Evolutionary conservation across 2,888 invertebrate species (phyloP).

Genomic region (Nomada fabriciana): DNA sequence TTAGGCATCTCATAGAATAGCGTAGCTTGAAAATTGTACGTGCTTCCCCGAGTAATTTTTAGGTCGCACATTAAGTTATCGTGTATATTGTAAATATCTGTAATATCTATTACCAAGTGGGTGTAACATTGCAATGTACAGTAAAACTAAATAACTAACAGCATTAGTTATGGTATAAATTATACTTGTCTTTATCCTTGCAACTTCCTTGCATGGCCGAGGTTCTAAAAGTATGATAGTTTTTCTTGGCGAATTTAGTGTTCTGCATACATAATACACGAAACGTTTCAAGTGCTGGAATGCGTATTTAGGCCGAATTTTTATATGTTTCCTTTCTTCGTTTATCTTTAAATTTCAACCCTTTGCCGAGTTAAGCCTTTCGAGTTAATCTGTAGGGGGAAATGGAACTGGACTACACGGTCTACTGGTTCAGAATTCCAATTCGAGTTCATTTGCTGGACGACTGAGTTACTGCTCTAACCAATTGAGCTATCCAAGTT

Average conservation of each 20-base stretch:
- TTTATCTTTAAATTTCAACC: neutral
- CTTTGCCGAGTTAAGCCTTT: neutral
- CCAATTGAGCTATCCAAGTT: constrained; percentile 29
- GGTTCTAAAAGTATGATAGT: too few species aligned
- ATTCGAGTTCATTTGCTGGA: constrained; percentile 38
- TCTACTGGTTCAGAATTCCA: constrained; percentile 28
- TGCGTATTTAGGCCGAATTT: neutral
- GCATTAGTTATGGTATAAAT: too few species aligned
- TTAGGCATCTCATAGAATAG: too few species aligned
- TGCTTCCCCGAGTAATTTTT: too few species aligned
- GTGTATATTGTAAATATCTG: too few species aligned
- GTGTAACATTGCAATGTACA: too few species aligned
- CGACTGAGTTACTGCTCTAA: constrained; percentile 32
- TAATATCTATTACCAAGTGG: too few species aligned
- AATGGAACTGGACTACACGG: constrained; percentile 30
- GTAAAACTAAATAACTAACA: too few species aligned
- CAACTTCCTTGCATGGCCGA: too few species aligned
- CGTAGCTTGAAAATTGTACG: too few species aligned
- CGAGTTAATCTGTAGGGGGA: constrained; percentile 17
- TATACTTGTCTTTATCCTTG: too few species aligned
- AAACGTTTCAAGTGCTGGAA: neutral
- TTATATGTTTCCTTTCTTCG: neutral
- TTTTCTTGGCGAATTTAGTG: neutral
- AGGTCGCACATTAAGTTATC: too few species aligned
- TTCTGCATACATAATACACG: neutral